These are phyloP conservation scores for Tanytarsus gracilentus DNA, from an alignment of 2,888 invertebrate genomes.

Conservation along the genomic window DNA sequence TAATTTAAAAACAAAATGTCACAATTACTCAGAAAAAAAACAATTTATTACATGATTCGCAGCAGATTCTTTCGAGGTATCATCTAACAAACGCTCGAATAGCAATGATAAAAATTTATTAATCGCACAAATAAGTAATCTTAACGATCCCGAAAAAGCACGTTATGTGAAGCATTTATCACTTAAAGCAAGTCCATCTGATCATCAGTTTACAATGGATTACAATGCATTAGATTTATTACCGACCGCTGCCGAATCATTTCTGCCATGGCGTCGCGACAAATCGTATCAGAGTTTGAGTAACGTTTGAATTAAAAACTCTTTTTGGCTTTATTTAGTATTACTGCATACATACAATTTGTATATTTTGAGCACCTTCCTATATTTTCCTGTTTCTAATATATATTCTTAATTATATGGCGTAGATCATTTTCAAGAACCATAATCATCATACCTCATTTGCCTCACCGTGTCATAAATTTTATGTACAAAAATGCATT, in stretches of 20 bases:
- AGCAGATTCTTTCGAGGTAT: constrained; percentile 17
- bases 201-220: constrained; percentile 34
- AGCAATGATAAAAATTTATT: constrained; percentile 61
- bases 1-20: no score
- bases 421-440: no score
- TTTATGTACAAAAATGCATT: no score
- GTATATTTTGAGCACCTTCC: no score
- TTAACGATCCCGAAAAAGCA: constrained; percentile 60
- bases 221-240: constrained; percentile 48
- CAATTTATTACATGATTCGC: no score
- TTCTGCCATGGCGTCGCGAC: constrained; percentile 77
- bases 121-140: constrained; percentile 59
- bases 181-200: constrained; percentile 43
- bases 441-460: no score
- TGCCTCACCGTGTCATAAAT: no score
- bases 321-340: neutral
- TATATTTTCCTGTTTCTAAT: no score
- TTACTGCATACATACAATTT: neutral
- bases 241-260: constrained; percentile 69
- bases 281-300: constrained; percentile 61
- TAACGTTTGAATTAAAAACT: constrained; percentile 43
- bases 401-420: no score
- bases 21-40: no score
- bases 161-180: constrained; percentile 61
- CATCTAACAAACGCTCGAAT: constrained; percentile 35